Evolutionary conservation across 2,113 vertebrate species (phyloP).

Genomic region (Cinclus mexicanus): DNA sequence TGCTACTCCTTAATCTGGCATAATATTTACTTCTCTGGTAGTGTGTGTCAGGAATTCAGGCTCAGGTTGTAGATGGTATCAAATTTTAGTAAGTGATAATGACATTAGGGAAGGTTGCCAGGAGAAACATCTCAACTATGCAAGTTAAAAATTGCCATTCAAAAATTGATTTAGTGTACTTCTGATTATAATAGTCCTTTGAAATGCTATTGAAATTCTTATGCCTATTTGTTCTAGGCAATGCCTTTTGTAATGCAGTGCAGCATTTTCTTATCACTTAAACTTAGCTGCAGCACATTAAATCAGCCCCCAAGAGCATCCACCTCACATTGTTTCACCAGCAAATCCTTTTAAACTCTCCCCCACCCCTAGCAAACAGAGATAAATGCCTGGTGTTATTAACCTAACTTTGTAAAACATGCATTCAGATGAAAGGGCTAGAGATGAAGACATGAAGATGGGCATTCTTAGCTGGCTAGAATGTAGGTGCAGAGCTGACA

Average conservation of each 20-base stretch:
- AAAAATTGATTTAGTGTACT: background rate
- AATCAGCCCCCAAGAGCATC: background rate
- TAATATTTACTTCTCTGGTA: slow-evolving; percentile 25
- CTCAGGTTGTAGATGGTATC: slow-evolving; percentile 51
- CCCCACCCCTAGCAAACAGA: background rate
- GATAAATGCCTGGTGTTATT: background rate
- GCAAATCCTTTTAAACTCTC: background rate
- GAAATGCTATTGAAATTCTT: slow-evolving; percentile 9
- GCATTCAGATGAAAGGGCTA: background rate
- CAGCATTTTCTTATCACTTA: background rate
- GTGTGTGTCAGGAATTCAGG: slow-evolving; percentile 47
- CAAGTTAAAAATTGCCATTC: slow-evolving; percentile 27
- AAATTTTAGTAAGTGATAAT: slow-evolving; percentile 63
- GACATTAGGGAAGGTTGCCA: slow-evolving; percentile 20
- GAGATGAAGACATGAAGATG: background rate
- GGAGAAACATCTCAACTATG: slow-evolving; percentile 56
- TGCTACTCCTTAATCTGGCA: slow-evolving; percentile 39
- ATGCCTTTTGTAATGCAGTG: background rate
- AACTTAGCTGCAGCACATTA: background rate
- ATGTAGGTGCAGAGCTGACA: background rate
- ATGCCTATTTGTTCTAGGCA: background rate
- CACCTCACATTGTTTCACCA: background rate
- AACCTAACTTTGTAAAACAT: background rate
- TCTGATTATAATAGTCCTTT: slow-evolving; percentile 14
- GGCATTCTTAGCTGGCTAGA: background rate